phyloP scores from a whole-genome alignment of 2,888 invertebrate genomes.

The Mythimna impura region DNA sequence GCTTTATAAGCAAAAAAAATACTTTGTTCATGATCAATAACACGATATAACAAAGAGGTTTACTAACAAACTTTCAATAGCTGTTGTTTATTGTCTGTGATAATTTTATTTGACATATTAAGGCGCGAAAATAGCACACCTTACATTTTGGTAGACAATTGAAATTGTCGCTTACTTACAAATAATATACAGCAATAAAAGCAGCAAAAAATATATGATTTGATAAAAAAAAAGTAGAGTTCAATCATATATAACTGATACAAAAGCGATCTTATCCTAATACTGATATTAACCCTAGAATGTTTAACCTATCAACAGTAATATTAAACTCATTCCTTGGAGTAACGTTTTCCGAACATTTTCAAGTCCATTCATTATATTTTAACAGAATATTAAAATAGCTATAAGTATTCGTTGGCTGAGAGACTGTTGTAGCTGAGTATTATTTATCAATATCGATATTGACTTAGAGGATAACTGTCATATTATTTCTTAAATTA shows the following conservation, averaged over 20 bases:
- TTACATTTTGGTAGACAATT: neutral
- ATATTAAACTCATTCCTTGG: slow-evolving; percentile 57
- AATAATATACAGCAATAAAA: slow-evolving; percentile 40
- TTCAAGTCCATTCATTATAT: slow-evolving; percentile 47
- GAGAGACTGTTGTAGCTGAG: slow-evolving; percentile 37
- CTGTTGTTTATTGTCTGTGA: slow-evolving; percentile 56
- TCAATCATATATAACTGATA: slow-evolving; percentile 51
- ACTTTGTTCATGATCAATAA: slow-evolving; percentile 32
- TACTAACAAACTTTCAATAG: slow-evolving; percentile 34
- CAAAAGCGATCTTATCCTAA: slow-evolving; percentile 64
- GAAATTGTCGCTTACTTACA: neutral
- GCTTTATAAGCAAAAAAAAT: slow-evolving; percentile 53
- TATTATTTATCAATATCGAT: no score
- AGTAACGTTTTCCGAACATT: slow-evolving; percentile 59
- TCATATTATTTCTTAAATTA: no score
- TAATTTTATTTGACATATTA: slow-evolving; percentile 42
- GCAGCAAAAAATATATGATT: slow-evolving; percentile 43
- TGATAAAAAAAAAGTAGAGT: slow-evolving; percentile 31
- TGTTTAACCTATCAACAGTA: slow-evolving; percentile 61
- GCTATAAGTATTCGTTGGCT: slow-evolving; percentile 35
- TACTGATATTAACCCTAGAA: slow-evolving; percentile 60
- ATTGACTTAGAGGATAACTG: no score
- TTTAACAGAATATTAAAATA: slow-evolving; percentile 56
- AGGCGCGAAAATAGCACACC: slow-evolving; percentile 38
- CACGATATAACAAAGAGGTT: slow-evolving; percentile 34